Base-by-base conservation (phyloP, 2,888 invertebrate species). In the Pristionchus fissidentatus region DNA sequence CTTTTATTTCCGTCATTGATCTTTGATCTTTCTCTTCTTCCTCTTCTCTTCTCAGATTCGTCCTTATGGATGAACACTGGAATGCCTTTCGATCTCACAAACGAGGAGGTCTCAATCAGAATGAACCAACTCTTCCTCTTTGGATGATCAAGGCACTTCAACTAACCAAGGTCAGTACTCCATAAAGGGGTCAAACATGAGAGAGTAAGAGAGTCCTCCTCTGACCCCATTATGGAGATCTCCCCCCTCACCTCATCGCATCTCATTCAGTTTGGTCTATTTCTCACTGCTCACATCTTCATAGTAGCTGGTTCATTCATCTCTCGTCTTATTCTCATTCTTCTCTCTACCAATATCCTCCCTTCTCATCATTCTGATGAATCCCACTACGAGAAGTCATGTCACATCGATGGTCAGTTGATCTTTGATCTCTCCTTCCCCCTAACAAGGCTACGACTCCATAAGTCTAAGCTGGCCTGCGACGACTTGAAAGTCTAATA, bases 261-360 rank as follows among this genome's bases (percentile, higher is more conserved):
- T 19, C 32, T 1, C 4, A n/a, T 57, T 81, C 46, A 81, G 60
- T 81, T 81, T 32, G 43, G 0, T 29, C 46, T 81, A 4, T 81
- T 81, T 29, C 46, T 81, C 7, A 35, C 22, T 29, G 60, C 81
- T 43, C 81, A 81, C 29, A 43, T 81, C 29, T 62, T 81, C 62
- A 46, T 81, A n/a, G 62, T 81, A 3, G 29, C n/a, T 55, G 81
- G 62, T 43, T 62, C 89, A 0, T 85, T 89, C 19, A 84, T 90
- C 81, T 90, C 91, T 10, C 90, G 90, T 62, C 78, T 86, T 3
- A 84, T 87, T 35, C 86, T 90, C 2, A 79, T 89, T 32, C 75
- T 90, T 32, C 85, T 91, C 66, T 85, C 91, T 35, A 90, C 91
- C 52, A 91, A 90, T 84, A 86, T 91, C 32, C 52, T 84, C 8